These are phyloP conservation scores for Drosophila leontia DNA, from an alignment of 1,140 invertebrate genomes.

Conservation along the genomic window DNA sequence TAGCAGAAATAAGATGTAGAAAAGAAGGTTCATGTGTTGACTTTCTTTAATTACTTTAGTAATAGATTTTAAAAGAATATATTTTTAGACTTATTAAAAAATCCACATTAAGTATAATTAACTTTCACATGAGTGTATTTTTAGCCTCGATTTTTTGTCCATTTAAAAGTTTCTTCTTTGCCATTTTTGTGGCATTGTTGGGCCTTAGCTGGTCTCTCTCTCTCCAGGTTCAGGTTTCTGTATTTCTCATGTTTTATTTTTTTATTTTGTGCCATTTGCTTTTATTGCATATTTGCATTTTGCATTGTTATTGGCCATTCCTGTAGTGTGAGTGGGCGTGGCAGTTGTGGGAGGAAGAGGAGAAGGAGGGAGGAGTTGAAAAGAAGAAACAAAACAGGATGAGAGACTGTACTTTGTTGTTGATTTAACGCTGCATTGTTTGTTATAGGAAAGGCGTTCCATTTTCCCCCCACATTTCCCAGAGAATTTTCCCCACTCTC, in stretches of 20 bases:
- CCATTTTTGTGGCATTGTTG: slow-evolving; percentile 18
- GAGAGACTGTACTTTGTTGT: slow-evolving; percentile 53
- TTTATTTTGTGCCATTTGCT: slow-evolving; percentile 52
- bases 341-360: slow-evolving; percentile 10
- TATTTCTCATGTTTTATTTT: slow-evolving; percentile 24
- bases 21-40: no score
- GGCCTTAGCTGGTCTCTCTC: background rate
- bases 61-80: background rate
- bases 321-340: slow-evolving; percentile 19
- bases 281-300: slow-evolving; percentile 79
- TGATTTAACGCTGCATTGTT: slow-evolving; percentile 60
- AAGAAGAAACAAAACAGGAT: slow-evolving; percentile 9
- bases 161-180: background rate
- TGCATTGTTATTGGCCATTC: slow-evolving; percentile 76
- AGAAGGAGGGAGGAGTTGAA: slow-evolving; percentile 5
- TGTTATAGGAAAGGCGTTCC: slow-evolving; percentile 15
- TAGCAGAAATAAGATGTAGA: background rate
- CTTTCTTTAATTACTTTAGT: background rate
- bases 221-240: slow-evolving; percentile 8
- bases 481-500: background rate
- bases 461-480: background rate
- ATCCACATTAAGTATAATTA: background rate
- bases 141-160: slow-evolving; percentile 1
- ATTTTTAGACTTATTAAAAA: background rate
- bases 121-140: slow-evolving; percentile 9